Percentiles rank a stretch among this genome's conserved stretches.
phyloP scores from a whole-genome alignment of 2,797 vertebrate genomes.

The Eulemur rubriventer region DNA sequence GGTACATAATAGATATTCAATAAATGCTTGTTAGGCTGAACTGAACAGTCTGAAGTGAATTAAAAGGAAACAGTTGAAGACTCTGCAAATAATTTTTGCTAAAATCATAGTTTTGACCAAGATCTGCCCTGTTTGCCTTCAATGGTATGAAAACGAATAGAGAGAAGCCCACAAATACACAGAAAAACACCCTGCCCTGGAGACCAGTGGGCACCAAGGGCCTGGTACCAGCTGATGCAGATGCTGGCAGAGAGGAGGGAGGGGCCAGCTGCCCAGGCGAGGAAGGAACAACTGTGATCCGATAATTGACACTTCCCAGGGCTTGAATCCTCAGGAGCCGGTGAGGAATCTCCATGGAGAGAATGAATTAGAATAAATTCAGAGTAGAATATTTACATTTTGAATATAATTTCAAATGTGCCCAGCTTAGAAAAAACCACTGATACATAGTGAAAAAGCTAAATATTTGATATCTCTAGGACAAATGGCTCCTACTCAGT shows the following conservation, averaged over 20 bases:
- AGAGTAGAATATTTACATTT: background rate
- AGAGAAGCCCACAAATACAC: background rate
- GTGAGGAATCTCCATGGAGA: background rate
- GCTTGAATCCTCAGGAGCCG: background rate
- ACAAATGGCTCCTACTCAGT: background rate
- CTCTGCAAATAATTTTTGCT: background rate
- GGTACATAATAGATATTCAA: background rate
- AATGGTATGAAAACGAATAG: background rate
- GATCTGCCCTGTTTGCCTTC: background rate
- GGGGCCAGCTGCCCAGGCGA: too few species aligned
- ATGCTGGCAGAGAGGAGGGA: background rate
- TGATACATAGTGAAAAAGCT: background rate
- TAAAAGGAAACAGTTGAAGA: background rate
- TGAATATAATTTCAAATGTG: background rate
- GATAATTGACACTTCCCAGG: background rate
- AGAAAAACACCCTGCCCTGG: background rate
- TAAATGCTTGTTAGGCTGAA: background rate
- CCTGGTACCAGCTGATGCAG: too few species aligned
- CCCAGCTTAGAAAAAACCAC: background rate
- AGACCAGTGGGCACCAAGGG: background rate
- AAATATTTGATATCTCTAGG: background rate
- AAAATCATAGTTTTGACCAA: background rate
- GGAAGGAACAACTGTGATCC: background rate
- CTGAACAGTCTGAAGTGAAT: background rate
- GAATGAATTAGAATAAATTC: background rate